These are phyloP conservation scores for Diadema setosum DNA, from an alignment of 35 echinoderm and acorn worm genomes.

Conservation along the genomic window DNA sequence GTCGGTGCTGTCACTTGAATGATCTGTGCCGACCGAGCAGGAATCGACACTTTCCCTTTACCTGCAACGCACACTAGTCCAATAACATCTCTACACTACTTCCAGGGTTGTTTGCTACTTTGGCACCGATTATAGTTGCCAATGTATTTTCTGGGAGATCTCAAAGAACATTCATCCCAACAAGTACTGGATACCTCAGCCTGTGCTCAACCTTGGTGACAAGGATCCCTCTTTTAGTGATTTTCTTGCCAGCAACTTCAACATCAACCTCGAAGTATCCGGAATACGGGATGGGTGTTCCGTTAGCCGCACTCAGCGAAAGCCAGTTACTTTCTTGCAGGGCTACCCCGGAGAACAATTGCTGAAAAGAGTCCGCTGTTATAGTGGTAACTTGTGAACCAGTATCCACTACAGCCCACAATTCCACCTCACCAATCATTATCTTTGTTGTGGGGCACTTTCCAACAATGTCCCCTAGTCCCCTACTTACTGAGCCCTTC, in stretches of 20 bases:
- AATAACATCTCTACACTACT: background rate
- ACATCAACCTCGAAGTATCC: conserved; percentile 27
- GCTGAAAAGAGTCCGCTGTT: background rate
- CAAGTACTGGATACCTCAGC: background rate
- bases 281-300: conserved; percentile 27
- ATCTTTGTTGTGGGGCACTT: background rate
- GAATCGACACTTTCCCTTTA: background rate
- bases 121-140: background rate
- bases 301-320: conserved; percentile 24
- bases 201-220: background rate
- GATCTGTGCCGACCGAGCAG: background rate
- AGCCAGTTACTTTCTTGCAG: conserved; percentile 10
- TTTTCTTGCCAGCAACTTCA: background rate
- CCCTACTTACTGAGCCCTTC: background rate
- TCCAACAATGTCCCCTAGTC: background rate
- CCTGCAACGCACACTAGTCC: conserved; percentile 9
- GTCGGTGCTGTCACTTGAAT: background rate
- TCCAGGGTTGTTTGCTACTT: background rate
- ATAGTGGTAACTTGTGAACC: conserved; percentile 21
- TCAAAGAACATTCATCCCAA: conserved; percentile 11
- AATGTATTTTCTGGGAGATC: background rate
- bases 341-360: background rate
- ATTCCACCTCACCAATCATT: background rate
- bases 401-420: background rate
- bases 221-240: background rate